Evolutionary conservation across 2,113 vertebrate genomes (phyloP).

Genomic region (Halcyon senegalensis): DNA sequence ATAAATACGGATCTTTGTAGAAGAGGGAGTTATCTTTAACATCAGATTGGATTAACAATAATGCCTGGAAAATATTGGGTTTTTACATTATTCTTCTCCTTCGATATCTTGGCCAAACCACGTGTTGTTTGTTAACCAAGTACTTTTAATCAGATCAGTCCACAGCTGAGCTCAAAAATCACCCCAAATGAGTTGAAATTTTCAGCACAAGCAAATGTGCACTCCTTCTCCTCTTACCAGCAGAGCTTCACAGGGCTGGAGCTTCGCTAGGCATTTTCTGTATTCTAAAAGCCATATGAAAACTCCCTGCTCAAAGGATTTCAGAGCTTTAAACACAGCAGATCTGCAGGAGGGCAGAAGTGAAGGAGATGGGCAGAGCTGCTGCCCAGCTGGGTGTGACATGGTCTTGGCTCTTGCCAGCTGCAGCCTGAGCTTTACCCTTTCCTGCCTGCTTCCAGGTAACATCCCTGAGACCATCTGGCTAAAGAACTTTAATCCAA

Average conservation of each 20-base stretch:
- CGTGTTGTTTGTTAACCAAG: background rate
- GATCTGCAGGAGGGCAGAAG: background rate
- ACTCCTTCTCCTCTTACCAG: background rate
- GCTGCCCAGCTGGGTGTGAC: background rate
- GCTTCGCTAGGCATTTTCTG: background rate
- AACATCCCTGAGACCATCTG: accelerated
- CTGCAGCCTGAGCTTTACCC: background rate
- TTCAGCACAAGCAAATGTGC: background rate
- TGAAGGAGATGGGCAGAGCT: background rate
- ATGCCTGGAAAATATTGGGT: background rate
- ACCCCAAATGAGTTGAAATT: background rate
- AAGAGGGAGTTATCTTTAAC: background rate
- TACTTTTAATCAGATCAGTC: background rate
- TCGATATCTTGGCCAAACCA: background rate
- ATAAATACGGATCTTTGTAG: background rate
- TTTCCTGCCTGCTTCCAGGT: background rate
- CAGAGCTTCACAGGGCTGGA: background rate
- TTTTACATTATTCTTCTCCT: background rate
- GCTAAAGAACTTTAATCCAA: background rate
- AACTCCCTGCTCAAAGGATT: background rate
- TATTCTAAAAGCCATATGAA: background rate
- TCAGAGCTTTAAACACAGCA: background rate
- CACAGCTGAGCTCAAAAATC: background rate
- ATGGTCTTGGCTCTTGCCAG: background rate
- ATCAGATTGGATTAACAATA: background rate